These are phyloP conservation scores for Pterostichus madidus DNA, from an alignment of 2,888 invertebrate genomes.

Conservation along the genomic window DNA sequence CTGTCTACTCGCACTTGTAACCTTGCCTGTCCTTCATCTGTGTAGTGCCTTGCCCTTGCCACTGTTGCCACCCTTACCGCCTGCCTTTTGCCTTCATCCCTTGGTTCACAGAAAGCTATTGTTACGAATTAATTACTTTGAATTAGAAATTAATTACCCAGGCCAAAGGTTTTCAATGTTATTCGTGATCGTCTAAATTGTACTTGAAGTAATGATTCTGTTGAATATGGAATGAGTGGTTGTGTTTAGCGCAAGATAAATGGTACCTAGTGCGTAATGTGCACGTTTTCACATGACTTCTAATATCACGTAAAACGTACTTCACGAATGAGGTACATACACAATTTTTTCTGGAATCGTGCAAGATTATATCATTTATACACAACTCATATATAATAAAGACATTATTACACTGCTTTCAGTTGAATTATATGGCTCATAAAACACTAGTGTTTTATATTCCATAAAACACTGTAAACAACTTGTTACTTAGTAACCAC, in stretches of 20 bases:
- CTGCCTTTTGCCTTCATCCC: constrained; percentile 16
- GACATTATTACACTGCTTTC: no score
- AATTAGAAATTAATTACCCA: constrained; percentile 52
- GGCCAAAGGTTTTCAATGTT: background rate
- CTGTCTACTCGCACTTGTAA: background rate
- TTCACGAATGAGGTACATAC: no score
- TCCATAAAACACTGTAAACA: no score
- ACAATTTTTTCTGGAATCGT: no score
- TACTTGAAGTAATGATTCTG: constrained; percentile 7
- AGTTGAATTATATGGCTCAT: no score
- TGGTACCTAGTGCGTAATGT: no score
- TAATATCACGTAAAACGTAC: no score
- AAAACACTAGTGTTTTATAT: no score
- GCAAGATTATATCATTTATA: no score
- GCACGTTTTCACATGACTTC: no score
- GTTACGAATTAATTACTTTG: constrained; percentile 53
- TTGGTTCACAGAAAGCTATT: constrained; percentile 24
- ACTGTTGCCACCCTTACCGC: background rate
- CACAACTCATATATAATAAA: no score
- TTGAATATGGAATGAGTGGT: background rate
- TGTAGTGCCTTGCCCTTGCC: constrained; percentile 2
- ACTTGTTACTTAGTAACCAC: no score
- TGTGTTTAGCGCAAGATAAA: background rate
- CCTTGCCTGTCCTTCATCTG: constrained; percentile 2
- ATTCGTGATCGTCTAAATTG: background rate